phyloP scores from a whole-genome alignment of 2,888 invertebrate genomes.

The Parnassius apollo region DNA sequence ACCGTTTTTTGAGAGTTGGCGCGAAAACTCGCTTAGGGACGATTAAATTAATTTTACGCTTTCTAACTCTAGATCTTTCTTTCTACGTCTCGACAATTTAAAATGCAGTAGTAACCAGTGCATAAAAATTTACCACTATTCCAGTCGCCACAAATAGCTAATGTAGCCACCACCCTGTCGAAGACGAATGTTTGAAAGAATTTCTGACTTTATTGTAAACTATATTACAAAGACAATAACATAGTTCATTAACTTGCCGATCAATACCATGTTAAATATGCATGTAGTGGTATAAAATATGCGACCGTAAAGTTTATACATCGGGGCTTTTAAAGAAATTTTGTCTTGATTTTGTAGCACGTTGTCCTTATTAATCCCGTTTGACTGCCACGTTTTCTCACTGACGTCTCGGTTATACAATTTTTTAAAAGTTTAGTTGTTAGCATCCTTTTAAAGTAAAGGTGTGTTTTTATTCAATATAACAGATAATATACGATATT shows the following conservation, averaged over 20 bases:
- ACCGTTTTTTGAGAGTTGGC: slow-evolving; percentile 38
- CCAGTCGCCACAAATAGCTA: slow-evolving; percentile 6
- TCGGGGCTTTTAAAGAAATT: too few species aligned
- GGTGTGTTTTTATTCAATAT: too few species aligned
- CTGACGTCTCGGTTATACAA: too few species aligned
- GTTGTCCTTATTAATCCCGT: too few species aligned
- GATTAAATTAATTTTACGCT: slow-evolving; percentile 3
- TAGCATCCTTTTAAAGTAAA: too few species aligned
- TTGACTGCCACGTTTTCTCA: too few species aligned
- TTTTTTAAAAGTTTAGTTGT: too few species aligned
- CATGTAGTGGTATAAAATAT: neutral
- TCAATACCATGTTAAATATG: neutral
- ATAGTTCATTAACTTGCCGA: slow-evolving; percentile 8
- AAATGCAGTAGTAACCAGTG: neutral
- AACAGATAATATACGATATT: too few species aligned
- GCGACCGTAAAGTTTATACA: too few species aligned
- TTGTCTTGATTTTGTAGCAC: too few species aligned
- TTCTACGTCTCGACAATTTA: slow-evolving; percentile 1
- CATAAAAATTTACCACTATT: neutral
- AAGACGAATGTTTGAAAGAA: neutral
- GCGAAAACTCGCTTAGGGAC: neutral
- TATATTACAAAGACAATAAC: slow-evolving; percentile 23
- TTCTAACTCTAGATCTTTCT: neutral
- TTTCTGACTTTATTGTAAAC: slow-evolving; percentile 11
- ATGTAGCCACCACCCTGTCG: slow-evolving; percentile 2